These are phyloP conservation scores for Alethe castanea DNA, from an alignment of 2,113 vertebrate species.

Conservation along the genomic window DNA sequence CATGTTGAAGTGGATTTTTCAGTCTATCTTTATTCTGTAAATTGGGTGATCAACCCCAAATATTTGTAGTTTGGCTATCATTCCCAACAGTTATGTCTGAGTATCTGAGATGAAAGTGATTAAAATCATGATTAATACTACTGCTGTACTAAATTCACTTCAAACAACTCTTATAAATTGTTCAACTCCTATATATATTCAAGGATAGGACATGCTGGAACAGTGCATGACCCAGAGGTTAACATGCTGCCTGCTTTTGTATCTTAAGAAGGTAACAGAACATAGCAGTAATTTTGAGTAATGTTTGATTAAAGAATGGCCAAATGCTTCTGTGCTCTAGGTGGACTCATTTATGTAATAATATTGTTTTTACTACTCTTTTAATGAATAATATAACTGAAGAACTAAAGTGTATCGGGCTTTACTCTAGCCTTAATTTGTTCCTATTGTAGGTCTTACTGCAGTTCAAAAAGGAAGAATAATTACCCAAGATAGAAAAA, in stretches of 20 bases:
- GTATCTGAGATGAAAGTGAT: neutral
- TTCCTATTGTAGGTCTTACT: neutral
- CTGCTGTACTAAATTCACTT: neutral
- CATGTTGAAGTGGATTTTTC: neutral
- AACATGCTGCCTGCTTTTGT: fast-evolving
- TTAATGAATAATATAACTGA: neutral
- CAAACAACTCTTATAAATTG: neutral
- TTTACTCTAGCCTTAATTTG: neutral
- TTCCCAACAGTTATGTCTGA: neutral
- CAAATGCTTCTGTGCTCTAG: neutral
- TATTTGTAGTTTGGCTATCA: neutral
- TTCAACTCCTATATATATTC: neutral
- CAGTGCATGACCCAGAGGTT: neutral
- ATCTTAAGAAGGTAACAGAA: neutral
- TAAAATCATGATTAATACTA: neutral
- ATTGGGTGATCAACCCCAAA: neutral
- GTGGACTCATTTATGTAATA: neutral
- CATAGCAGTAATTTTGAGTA: neutral
- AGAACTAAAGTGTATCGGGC: neutral
- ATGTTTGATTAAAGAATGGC: neutral
- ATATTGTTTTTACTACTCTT: neutral
- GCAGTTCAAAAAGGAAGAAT: neutral
- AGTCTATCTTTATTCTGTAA: neutral
- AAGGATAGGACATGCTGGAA: neutral
- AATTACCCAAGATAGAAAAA: neutral